Conservation (phyloP, 2,797 vertebrate species). For the Acanthiza pusilla region DNA sequence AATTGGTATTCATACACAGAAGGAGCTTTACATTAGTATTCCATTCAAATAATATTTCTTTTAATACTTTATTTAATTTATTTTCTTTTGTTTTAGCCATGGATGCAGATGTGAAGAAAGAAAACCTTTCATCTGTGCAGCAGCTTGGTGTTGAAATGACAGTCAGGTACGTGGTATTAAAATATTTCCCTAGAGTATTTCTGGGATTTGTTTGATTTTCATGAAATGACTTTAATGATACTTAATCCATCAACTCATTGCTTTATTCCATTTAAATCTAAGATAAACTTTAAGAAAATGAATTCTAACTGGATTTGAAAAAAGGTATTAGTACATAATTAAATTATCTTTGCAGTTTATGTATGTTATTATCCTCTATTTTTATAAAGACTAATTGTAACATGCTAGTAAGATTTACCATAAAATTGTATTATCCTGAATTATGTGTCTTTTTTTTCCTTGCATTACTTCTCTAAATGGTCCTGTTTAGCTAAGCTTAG, state of each 20-base stretch:
- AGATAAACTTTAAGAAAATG: constrained; percentile 36
- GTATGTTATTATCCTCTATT: constrained; percentile 31
- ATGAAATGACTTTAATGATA: constrained; percentile 21
- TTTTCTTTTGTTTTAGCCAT: constrained; percentile 70
- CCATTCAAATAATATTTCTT: constrained; percentile 32
- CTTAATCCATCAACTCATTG: constrained; percentile 19
- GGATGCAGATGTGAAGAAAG: constrained; percentile 71
- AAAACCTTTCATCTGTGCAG: constrained; percentile 80
- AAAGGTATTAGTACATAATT: constrained; percentile 29
- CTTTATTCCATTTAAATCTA: constrained; percentile 40
- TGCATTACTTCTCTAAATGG: background rate
- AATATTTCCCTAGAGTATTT: constrained; percentile 17
- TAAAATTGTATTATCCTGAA: constrained; percentile 24
- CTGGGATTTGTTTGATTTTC: constrained; percentile 45
- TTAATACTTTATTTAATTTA: constrained; percentile 19
- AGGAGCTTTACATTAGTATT: constrained; percentile 40
- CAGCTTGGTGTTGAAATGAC: constrained; percentile 85
- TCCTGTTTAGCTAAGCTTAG: constrained; percentile 15
- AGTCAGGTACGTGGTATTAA: constrained; percentile 78
- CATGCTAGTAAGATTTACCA: background rate
- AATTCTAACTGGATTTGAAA: background rate
- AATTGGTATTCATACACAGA: constrained; percentile 6
- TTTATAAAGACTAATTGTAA: constrained; percentile 29
- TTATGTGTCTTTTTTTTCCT: background rate
- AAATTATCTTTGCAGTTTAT: constrained; percentile 12